Evolutionary conservation across 2,113 vertebrate genomes (phyloP).

Genomic region (Oenanthe oenanthe): DNA sequence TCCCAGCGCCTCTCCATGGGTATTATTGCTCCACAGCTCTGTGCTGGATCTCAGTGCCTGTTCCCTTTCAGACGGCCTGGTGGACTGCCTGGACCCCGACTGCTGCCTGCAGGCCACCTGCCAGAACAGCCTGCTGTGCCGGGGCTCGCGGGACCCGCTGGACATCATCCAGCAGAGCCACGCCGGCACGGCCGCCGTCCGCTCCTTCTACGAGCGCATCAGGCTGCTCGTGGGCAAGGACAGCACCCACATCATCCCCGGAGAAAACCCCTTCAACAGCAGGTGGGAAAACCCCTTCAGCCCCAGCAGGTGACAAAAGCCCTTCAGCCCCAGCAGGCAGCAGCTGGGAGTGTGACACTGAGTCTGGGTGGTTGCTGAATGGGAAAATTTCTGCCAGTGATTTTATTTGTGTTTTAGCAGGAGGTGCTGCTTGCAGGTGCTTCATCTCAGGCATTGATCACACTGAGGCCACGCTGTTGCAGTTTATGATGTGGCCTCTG

Average conservation of each 20-base stretch:
- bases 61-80: constrained; percentile 89
- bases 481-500: neutral
- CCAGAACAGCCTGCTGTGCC: constrained; percentile 93
- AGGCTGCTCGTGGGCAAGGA: constrained; percentile 95
- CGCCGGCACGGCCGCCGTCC: constrained; percentile 79
- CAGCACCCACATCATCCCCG: constrained; percentile 95
- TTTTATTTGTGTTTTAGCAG: neutral
- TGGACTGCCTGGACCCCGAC: constrained; percentile 98
- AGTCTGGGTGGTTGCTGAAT: neutral
- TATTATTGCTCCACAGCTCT: neutral
- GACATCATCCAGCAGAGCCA: constrained; percentile 94
- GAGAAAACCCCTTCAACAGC: constrained; percentile 89
- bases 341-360: neutral
- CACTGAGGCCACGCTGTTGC: neutral
- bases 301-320: neutral
- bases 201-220: constrained; percentile 96
- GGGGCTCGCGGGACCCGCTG: constrained; percentile 92
- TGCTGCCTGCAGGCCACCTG: constrained; percentile 97
- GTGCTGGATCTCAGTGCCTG: neutral
- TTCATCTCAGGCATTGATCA: neutral
- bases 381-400: neutral
- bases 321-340: constrained; percentile 86
- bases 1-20: neutral
- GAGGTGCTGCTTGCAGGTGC: neutral
- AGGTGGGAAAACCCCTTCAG: constrained; percentile 84